Evolutionary conservation across 2,888 invertebrate species (phyloP), one percentile per base, ranked within the genome.

Genomic region (Operophtera brumata): DNA sequence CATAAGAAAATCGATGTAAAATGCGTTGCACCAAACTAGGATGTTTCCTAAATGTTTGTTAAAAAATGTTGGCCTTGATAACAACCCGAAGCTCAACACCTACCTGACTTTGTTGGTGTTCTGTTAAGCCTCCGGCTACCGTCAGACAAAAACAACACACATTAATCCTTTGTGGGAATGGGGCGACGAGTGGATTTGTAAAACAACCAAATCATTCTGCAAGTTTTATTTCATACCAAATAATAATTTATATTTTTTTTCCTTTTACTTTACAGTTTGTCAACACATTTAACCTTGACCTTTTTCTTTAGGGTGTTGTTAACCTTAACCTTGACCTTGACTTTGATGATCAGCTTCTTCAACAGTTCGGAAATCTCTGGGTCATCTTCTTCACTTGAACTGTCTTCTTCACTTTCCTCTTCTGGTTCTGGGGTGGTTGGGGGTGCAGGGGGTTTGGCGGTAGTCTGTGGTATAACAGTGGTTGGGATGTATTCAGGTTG

Each of bases 241-340:
- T 14, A 13, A 13, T 37, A 37, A 6, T 11, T 25, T 0, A 25
- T 40, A n/a, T 10, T 28, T 41, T n/a, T 20, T 20, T n/a, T n/a
- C n/a, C 20, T 4, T 20, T 4, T 20, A 20, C 2, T 20, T 35
- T 28, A 14, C 8, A n/a, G 2, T 26, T 36, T 35, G 7, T 40
- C 45, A 14, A 14, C 45, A 39, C 57, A 57, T 52, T 62, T 65
- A 10, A 62, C 56, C 34, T 65, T 62, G 4, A 67, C 43, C 41
- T 74, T 68, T 34, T 73, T 73, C 56, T 74, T 75, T 5, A 69
- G 70, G 30, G 72, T 72, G 54, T 70, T 86, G 60, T 78, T 82
- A 51, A 88, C 54, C 43, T 71, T 76, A 35, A 89, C 84, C 58
- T 82, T 84, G 20, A 88, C 87, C 59, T 84, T 84, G 20, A 89